Conservation (phyloP, 2,888 invertebrate species). For the Xestoiulus laeticollis region DNA sequence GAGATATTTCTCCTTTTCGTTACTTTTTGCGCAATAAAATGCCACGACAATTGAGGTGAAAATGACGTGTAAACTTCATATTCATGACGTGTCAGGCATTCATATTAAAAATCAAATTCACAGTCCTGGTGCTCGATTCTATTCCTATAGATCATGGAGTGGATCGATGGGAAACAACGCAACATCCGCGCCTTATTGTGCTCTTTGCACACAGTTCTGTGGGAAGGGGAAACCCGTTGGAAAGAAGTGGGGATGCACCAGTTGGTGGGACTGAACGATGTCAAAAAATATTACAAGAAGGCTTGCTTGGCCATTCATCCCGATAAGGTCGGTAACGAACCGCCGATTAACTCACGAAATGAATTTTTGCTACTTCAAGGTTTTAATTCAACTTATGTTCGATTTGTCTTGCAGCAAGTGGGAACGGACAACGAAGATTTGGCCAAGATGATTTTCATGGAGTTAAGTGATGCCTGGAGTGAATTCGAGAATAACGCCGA, state of each 20-base stretch:
- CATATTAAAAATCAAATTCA: too few relatives aligned
- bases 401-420: conserved; percentile 74
- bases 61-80: too few relatives aligned
- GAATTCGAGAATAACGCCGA: conserved; percentile 85
- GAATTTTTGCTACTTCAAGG: neutral
- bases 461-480: conserved; percentile 98
- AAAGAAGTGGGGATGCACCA: conserved; percentile 93
- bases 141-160: conserved; percentile 71
- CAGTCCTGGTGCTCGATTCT: too few relatives aligned
- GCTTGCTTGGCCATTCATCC: conserved; percentile 98
- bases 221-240: conserved; percentile 91
- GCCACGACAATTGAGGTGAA: too few relatives aligned
- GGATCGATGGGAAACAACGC: conserved; percentile 93
- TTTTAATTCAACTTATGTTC: neutral
- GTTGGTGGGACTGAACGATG: conserved; percentile 88
- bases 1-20: too few relatives aligned
- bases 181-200: conserved; percentile 96
- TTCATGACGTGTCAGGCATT: too few relatives aligned
- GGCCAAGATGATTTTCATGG: conserved; percentile 97
- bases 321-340: conserved; percentile 82
- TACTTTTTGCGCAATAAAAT: too few relatives aligned
- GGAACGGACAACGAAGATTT: conserved; percentile 91
- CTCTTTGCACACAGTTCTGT: conserved; percentile 90
- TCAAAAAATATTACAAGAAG: conserved; percentile 93
- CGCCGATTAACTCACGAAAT: neutral